These are phyloP conservation scores for Cephus pygmeus DNA, from an alignment of 2,888 invertebrate species.

Conservation along the genomic window DNA sequence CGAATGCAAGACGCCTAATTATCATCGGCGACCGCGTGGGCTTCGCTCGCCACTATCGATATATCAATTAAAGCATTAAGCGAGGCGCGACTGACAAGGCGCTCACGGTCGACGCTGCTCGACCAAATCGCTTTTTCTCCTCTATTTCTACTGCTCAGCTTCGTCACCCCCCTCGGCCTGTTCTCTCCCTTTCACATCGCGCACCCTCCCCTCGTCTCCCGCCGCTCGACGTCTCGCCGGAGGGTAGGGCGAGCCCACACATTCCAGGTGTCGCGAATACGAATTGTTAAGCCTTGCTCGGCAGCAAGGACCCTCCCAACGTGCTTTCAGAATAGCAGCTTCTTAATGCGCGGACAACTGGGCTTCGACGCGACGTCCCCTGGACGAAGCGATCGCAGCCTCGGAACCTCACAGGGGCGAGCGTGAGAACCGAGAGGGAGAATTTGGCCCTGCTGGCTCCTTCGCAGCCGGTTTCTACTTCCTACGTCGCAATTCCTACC, in stretches of 20 bases:
- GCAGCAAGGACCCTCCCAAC: no score
- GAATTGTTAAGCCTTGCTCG: no score
- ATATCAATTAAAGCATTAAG: constrained; percentile 64
- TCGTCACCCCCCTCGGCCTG: constrained; percentile 9
- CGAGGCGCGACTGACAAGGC: constrained; percentile 51
- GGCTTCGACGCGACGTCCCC: neutral
- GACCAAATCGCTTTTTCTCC: constrained; percentile 44
- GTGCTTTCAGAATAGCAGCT: no score
- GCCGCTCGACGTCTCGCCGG: constrained; percentile 1
- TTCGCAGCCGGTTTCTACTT: no score
- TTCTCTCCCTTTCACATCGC: neutral
- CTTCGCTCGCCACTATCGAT: constrained; percentile 48
- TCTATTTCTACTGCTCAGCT: constrained; percentile 30
- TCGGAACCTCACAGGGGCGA: neutral
- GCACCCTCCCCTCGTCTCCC: constrained; percentile 19
- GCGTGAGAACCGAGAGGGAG: constrained; percentile 55
- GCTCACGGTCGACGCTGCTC: constrained; percentile 57
- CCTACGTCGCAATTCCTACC: no score
- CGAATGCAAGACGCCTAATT: constrained; percentile 39
- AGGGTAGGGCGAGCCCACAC: neutral
- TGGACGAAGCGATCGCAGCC: neutral
- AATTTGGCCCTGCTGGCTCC: constrained; percentile 22
- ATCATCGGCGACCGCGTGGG: constrained; percentile 48
- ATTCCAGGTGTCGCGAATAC: no score
- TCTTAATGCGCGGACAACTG: no score